These are phyloP conservation scores for Apolygus lucorum DNA, from an alignment of 1,140 invertebrate genomes.

Conservation along the genomic window DNA sequence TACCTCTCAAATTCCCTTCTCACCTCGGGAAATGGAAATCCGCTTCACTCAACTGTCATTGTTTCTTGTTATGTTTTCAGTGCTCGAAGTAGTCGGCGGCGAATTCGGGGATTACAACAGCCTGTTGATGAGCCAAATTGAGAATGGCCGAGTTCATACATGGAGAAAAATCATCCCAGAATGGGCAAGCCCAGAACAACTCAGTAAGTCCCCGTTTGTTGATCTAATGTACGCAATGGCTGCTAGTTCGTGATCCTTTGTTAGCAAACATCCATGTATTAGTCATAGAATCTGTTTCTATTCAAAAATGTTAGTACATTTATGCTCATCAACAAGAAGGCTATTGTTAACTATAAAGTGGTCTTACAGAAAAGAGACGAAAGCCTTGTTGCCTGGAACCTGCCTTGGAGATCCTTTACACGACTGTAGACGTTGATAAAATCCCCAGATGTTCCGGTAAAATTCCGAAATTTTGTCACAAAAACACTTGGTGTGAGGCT, in stretches of 20 bases:
- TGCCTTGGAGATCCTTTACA: not conserved
- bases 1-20: too few species aligned
- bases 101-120: constrained; percentile 76
- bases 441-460: not conserved
- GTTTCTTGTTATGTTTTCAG: too few species aligned
- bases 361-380: not conserved
- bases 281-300: too few species aligned
- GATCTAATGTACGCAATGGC: too few species aligned
- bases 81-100: constrained; percentile 71
- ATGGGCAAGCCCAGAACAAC: not conserved
- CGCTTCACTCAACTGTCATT: too few species aligned
- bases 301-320: too few species aligned
- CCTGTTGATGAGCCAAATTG: constrained; percentile 48
- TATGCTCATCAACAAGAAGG: too few species aligned
- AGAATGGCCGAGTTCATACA: constrained; percentile 35
- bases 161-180: constrained; percentile 34
- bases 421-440: not conserved
- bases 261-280: too few species aligned
- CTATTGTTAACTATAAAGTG: not conserved
- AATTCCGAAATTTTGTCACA: too few species aligned
- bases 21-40: too few species aligned
- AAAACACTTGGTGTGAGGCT: too few species aligned
- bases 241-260: too few species aligned
- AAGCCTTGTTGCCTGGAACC: not conserved
- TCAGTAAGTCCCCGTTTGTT: not conserved